Conservation (phyloP, 1,140 invertebrate species). For the Aphidius gifuensis region DNA sequence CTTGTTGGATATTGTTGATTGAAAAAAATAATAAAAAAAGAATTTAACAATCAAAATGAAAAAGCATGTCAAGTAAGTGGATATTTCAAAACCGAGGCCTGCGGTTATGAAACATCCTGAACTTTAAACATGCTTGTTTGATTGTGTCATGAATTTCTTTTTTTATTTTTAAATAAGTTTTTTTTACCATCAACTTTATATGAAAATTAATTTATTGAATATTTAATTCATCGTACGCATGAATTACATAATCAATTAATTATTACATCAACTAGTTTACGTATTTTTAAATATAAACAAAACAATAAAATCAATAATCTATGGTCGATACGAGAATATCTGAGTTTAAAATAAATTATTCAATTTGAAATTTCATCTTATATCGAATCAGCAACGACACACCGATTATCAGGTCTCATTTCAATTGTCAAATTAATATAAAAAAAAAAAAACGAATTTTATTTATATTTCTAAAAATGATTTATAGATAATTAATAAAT, state of each 20-base stretch:
- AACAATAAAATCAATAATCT: neutral
- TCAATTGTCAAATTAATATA: neutral
- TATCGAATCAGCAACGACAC: slow-evolving; percentile 20
- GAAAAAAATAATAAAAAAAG: neutral
- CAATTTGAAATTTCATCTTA: neutral
- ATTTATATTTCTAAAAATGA: too few relatives aligned
- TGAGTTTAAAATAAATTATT: neutral
- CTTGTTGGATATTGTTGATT: neutral
- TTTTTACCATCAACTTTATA: too few relatives aligned
- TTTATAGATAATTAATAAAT: too few relatives aligned
- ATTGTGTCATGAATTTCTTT: too few relatives aligned
- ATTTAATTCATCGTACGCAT: slow-evolving; percentile 47
- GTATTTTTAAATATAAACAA: neutral
- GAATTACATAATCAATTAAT: slow-evolving; percentile 11
- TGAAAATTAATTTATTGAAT: neutral
- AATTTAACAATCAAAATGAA: slow-evolving; percentile 8
- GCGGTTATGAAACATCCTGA: slow-evolving; percentile 45
- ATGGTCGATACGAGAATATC: neutral
- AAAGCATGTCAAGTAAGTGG: slow-evolving; percentile 32
- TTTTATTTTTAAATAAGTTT: slow-evolving; percentile 1
- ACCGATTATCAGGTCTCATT: slow-evolving; percentile 19
- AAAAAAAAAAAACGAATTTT: neutral
- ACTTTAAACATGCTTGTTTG: slow-evolving; percentile 27
- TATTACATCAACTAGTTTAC: too few relatives aligned
- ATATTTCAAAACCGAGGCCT: slow-evolving; percentile 52